Evolutionary conservation across 2,113 vertebrate species (phyloP).

Genomic region (Falcunculus frontatus): DNA sequence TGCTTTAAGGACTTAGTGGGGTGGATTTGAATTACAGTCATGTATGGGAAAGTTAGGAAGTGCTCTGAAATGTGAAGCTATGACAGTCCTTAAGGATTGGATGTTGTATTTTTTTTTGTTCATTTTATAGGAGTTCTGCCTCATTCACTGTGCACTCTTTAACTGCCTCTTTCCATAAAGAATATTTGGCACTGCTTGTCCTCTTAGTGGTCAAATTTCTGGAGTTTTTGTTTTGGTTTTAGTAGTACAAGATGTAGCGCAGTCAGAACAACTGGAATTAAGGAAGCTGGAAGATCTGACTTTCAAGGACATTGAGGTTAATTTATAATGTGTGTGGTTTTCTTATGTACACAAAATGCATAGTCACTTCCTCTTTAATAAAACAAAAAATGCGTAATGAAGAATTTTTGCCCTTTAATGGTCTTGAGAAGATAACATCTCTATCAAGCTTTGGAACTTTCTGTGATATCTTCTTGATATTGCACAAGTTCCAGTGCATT

Average conservation of each 20-base stretch:
- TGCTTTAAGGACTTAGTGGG: background rate
- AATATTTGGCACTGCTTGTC: background rate
- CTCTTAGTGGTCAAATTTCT: background rate
- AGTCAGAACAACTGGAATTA: background rate
- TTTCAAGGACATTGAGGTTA: background rate
- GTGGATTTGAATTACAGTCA: background rate
- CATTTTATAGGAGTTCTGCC: background rate
- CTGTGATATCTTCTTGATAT: background rate
- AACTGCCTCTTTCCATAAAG: background rate
- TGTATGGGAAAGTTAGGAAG: background rate
- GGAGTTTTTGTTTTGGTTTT: background rate
- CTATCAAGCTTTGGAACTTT: background rate
- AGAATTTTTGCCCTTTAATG: slow-evolving; percentile 14
- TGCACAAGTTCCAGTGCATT: background rate
- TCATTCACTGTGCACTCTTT: background rate
- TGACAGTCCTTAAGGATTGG: background rate
- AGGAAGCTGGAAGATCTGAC: background rate
- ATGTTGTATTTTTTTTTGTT: background rate
- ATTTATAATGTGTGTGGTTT: slow-evolving; percentile 20
- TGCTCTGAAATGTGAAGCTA: background rate
- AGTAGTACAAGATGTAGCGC: background rate
- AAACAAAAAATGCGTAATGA: background rate
- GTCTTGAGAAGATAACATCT: background rate
- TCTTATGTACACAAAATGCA: background rate
- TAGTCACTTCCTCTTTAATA: slow-evolving; percentile 4